Conservation (phyloP, 2,113 vertebrate species). For the Lagopus muta region DNA sequence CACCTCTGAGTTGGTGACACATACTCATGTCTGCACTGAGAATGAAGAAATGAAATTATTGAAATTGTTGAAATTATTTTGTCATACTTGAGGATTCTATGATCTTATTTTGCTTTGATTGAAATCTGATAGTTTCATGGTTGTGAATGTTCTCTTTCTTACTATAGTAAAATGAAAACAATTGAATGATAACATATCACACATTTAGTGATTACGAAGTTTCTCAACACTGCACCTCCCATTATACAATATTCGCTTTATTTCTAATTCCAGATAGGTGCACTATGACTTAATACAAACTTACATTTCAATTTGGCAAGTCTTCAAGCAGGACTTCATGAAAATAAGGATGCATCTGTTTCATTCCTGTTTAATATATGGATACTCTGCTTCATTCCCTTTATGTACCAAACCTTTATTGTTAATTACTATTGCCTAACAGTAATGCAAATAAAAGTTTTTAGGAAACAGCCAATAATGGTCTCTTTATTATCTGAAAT, state of each 20-base stretch:
- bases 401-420: neutral
- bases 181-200: slow-evolving; percentile 23
- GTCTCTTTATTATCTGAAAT: neutral
- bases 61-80: too few relatives aligned
- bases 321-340: slow-evolving; percentile 10
- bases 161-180: slow-evolving; percentile 42
- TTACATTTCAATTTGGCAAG: slow-evolving; percentile 20
- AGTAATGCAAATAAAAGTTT: neutral
- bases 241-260: neutral
- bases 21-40: slow-evolving; percentile 28
- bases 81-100: too few relatives aligned
- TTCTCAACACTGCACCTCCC: neutral
- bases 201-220: neutral
- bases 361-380: neutral
- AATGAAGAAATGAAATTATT: slow-evolving; percentile 22
- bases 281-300: neutral
- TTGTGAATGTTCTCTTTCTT: neutral
- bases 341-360: slow-evolving; percentile 34
- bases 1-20: slow-evolving; percentile 14
- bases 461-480: neutral
- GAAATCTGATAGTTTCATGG: slow-evolving; percentile 57
- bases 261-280: neutral
- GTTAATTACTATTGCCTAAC: neutral
- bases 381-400: neutral
- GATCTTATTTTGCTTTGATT: slow-evolving; percentile 49